Evolutionary conservation across 2,797 vertebrate genomes (phyloP), one percentile per base, ranked within the genome.

Genomic region (Paratrypauchen microcephalus): DNA sequence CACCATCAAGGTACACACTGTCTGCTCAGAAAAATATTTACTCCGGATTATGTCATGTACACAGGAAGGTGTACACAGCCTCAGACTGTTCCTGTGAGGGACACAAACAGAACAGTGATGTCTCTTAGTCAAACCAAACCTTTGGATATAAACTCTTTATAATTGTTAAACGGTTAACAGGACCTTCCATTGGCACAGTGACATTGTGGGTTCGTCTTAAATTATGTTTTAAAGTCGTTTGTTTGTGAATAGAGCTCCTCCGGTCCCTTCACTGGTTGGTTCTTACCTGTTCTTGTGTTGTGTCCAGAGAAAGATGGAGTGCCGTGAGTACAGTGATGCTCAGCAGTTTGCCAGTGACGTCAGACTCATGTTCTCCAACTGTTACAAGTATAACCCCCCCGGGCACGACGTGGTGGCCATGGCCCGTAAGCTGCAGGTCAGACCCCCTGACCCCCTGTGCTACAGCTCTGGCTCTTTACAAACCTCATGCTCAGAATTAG

Each of bases 321-420:
- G 74, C 79, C 87, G 94, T 69, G 95, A 96, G 67, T 98, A 97
- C 88, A 89, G 94, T 48, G 95, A 96, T 0, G 93, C 95, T 78
- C 95, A 96, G 90, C 96, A 96, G 68, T 96, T 97, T 72, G 95
- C 96, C 5, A 93, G 95, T 1, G 97, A 98, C 6, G 94, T 98
- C 32, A 92, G 97, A 77, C 88, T 98, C 89, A 98, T 98, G 96
- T 98, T 97, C 87, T 98, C 96, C 73, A 98, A 98, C 87, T 98
- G 96, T 90, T 98, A 97, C 87, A 97, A 97, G 72, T 98, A 98
- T 87, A 98, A 98, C 80, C 96, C 96, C 0, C 96, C 96, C 0
- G 96, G 97, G 82, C 96, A 97, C 2, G 96, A 98, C 68, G 96
- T 98, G 75, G 96, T 98, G 56, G 88, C 86, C 77, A 98, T 98